Evolutionary conservation across 2,113 vertebrate species (phyloP).

Genomic region (Atlantisia rogersi): DNA sequence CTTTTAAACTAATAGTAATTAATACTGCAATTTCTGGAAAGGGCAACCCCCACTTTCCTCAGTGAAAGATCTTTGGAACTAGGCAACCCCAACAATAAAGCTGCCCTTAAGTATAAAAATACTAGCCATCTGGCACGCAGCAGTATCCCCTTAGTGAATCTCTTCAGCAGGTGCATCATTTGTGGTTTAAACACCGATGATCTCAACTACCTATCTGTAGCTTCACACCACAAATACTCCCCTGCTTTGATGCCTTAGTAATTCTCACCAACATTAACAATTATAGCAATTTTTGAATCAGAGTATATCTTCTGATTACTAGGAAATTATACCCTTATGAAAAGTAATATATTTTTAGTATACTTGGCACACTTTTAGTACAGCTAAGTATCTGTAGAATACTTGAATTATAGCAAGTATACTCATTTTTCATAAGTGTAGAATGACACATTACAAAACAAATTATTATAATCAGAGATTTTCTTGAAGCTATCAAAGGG

Average conservation of each 20-base stretch:
- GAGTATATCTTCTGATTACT: conserved; percentile 61
- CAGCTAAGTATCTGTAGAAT: conserved; percentile 60
- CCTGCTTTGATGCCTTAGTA: conserved; percentile 14
- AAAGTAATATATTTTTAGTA: conserved; percentile 70
- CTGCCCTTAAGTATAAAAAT: not conserved
- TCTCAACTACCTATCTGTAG: conserved; percentile 11
- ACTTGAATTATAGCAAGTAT: conserved; percentile 71
- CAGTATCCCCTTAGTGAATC: not conserved
- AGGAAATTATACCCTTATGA: conserved; percentile 62
- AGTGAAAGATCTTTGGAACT: not conserved
- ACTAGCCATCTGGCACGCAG: not conserved
- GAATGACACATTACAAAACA: conserved; percentile 64
- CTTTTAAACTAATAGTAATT: not conserved
- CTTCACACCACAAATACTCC: not conserved
- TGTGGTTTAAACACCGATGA: not conserved
- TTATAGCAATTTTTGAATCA: conserved; percentile 65
- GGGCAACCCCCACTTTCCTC: not conserved
- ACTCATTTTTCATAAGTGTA: conserved; percentile 59
- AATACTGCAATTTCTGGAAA: not conserved
- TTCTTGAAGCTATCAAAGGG: conserved; percentile 51
- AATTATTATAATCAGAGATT: conserved; percentile 71
- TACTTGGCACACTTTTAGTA: conserved; percentile 54
- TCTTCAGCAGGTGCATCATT: not conserved
- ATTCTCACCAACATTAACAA: conserved; percentile 49
- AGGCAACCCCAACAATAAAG: not conserved